phyloP scores from a whole-genome alignment of 2,113 vertebrate genomes.

The Ornithorhynchus anatinus region DNA sequence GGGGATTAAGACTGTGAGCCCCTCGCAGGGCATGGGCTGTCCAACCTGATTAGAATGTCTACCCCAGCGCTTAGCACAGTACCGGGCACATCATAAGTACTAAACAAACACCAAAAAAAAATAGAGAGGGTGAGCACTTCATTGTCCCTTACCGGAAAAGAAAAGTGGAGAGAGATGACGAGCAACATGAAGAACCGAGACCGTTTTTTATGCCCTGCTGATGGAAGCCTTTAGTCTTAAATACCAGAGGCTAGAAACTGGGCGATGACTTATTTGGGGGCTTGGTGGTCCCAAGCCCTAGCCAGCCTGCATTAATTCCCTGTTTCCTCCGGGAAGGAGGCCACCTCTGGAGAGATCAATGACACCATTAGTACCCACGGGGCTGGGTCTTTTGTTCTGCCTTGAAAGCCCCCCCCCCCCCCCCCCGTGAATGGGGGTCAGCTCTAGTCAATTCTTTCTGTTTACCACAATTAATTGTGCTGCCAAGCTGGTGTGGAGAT shows the following conservation, averaged over 20 bases:
- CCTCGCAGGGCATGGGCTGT: too few species aligned
- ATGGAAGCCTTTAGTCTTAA: background rate
- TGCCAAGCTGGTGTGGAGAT: slow-evolving; percentile 36
- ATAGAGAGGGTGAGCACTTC: too few species aligned
- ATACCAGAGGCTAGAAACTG: background rate
- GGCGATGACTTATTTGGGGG: background rate
- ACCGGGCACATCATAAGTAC: too few species aligned
- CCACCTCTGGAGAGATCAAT: slow-evolving; percentile 65
- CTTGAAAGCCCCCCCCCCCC: slow-evolving; percentile 65
- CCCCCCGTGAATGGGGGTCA: slow-evolving; percentile 75
- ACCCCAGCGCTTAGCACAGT: too few species aligned
- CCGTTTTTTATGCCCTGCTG: too few species aligned
- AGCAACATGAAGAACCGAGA: too few species aligned
- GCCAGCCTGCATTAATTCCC: slow-evolving; percentile 3
- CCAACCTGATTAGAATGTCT: too few species aligned
- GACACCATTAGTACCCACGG: slow-evolving; percentile 77
- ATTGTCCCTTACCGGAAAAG: too few species aligned
- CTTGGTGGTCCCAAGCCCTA: background rate
- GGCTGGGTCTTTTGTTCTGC: slow-evolving; percentile 74
- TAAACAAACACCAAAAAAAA: too few species aligned
- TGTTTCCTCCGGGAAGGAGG: slow-evolving; percentile 24
- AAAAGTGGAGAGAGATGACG: too few species aligned
- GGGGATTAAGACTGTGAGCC: too few species aligned
- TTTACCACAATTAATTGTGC: slow-evolving; percentile 71
- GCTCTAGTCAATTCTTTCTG: slow-evolving; percentile 77